Base-by-base conservation (phyloP, 2,797 vertebrate genomes). In the Capromys pilorides region DNA sequence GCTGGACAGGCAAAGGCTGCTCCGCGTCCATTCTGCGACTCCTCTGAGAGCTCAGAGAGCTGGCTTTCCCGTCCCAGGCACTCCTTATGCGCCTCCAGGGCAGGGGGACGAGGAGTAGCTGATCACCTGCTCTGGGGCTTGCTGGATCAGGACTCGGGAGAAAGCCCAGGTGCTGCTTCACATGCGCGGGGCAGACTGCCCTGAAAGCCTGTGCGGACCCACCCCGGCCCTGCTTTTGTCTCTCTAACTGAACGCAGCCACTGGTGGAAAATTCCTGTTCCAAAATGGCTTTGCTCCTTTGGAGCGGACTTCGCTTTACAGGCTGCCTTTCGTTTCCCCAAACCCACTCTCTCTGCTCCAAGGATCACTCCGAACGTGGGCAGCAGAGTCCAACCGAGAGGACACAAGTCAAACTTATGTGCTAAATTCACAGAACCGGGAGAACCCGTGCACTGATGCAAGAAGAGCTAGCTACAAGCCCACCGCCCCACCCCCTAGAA, bases 231-330 rank as follows among this genome's bases (percentile, higher is more conserved):
- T 93, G 91, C 86, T 96, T 94, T 87, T 75, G 22, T n/a, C 66
- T 66, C 71, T 94, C 87, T 67, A 90, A 78, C 67, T 69, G 73
- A 84, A 87, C 24, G 61, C 78, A 85, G 86, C 61, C 61, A 69
- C 4, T 80, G 41, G 81, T 91, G 45, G 93, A 95, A 45, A 93
- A 78, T 87, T 79, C 80, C 57, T 80, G 87, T 97, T 97, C 91
- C 97, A 97, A 97, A 97, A 97, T 96, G 97, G 96, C 97, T 97
- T 96, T 96, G 93, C 95, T 94, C 91, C 92, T 83, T 96, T 92
- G 28, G 88, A 91, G 84, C 84, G 54, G 94, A 62, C 95, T 87
- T 14, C 7, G 41, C 86, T 91, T 86, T 94, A 82, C 59, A 92
- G 96, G 88, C 67, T 64, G 26, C 66, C 80, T 93, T 96, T 96